Base-by-base conservation (phyloP, 1,140 invertebrate species). In the Cyphomyrmex costatus region DNA sequence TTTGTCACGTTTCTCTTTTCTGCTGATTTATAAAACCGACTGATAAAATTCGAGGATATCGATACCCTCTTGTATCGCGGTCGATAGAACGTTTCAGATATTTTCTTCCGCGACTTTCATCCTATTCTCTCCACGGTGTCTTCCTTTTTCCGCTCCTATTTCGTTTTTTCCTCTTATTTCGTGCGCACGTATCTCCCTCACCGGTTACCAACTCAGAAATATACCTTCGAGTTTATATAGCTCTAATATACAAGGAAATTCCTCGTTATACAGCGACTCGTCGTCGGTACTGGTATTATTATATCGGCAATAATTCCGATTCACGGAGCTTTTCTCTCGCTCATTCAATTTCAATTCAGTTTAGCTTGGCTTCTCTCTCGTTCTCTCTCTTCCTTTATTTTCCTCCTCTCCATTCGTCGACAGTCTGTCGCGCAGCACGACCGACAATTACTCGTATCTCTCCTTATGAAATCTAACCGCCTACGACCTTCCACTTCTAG, bases 221-320 rank as follows among this genome's bases (percentile, higher is more conserved):
- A 89, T 82, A 86, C 84, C 65, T 83, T 53, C 1, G 19, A 86
- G 51, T 71, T 77, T 80, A 56, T 85, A 80, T 46, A 68, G n/a
- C 58, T 56, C 27, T 88, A 86, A 88, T 82, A 79, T 27, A 36
- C n/a, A 42, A 73, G 78, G 77, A 82, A 86, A 86, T 86, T 86
- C 19, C 42, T 88, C 87, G 71, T 88, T 88, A 86, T 3, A 63
- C 51, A 58, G 21, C 74, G 27, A 65, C 49, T 68, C 61, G 14
- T 74, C 61, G 16, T 70, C 71, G 56, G 21, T 74, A 65, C 27
- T 21, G 49, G 12, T 70, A 21, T 83, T 83, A 30, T 61, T 83
- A 46, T 70, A 27, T 27, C 68, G 19, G 27, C 66, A 63, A 68
- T 79, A 74, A 78, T 66, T 70, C 68, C 27, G 27, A 73, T 84